Conservation (phyloP, 2,113 vertebrate species). For the Amphiprion ocellaris region DNA sequence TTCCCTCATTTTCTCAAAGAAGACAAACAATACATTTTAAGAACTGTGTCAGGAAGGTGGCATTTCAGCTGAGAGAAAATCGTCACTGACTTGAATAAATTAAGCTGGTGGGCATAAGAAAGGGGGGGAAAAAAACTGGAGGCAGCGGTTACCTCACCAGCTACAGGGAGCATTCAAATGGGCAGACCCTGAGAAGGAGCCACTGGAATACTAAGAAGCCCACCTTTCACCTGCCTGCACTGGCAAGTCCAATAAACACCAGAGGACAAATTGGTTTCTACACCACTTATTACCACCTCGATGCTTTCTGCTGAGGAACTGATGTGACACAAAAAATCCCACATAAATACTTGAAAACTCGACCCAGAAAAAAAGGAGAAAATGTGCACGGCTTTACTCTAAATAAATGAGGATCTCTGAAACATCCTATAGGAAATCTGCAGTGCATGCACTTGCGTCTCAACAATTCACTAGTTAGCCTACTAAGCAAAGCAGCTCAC, state of each 20-base stretch:
- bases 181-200: conserved; percentile 53
- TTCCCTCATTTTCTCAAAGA: neutral
- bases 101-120: conserved; percentile 1
- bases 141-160: conserved; percentile 55
- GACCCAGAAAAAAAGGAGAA: conserved; percentile 33
- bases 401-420: conserved; percentile 27
- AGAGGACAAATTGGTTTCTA: conserved; percentile 67
- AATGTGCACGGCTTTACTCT: neutral
- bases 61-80: neutral
- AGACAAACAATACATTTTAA: neutral
- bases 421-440: conserved; percentile 59
- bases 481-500: conserved; percentile 85
- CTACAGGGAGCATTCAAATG: conserved; percentile 60
- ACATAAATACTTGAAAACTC: conserved; percentile 62
- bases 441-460: conserved; percentile 65
- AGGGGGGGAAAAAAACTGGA: neutral
- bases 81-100: conserved; percentile 5
- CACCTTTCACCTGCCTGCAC: conserved; percentile 78
- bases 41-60: conserved; percentile 14
- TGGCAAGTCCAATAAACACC: conserved; percentile 65
- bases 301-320: conserved; percentile 14
- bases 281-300: conserved; percentile 49
- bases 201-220: conserved; percentile 76
- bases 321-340: conserved; percentile 51
- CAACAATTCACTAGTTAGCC: conserved; percentile 76